A percentile compares a stretch with the other conserved stretches of the same genome.
phyloP scores from a whole-genome alignment of 1,140 invertebrate species.

The Caenorhabditis remanei region DNA sequence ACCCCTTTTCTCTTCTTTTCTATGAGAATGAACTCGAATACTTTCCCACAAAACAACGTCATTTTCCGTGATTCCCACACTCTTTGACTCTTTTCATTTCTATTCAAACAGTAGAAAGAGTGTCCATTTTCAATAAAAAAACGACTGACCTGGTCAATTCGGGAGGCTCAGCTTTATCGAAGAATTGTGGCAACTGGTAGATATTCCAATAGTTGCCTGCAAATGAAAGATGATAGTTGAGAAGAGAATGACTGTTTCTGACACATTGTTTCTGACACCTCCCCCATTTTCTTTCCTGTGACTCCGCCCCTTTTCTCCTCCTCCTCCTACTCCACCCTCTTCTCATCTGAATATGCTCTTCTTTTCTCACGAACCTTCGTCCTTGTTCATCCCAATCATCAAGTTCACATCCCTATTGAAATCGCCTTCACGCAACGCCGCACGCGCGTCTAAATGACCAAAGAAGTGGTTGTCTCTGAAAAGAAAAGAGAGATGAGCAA shows the following conservation, averaged over 20 bases:
- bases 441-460: constrained; percentile 73
- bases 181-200: constrained; percentile 76
- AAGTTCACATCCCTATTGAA: constrained; percentile 75
- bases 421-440: constrained; percentile 71
- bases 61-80: constrained; percentile 16
- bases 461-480: constrained; percentile 75
- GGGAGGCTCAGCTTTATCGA: constrained; percentile 73
- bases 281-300: not conserved
- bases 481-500: not conserved
- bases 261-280: constrained; percentile 45
- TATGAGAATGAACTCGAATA: not conserved
- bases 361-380: constrained; percentile 67
- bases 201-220: constrained; percentile 77
- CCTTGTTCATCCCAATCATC: constrained; percentile 77
- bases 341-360: not conserved
- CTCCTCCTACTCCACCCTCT: constrained; percentile 2
- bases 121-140: not conserved
- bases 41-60: constrained; percentile 36
- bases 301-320: constrained; percentile 1
- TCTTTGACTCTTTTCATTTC: constrained; percentile 31
- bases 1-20: not conserved
- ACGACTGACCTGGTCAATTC: constrained; percentile 63
- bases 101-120: constrained; percentile 12
- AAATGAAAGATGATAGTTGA: constrained; percentile 28
- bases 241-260: constrained; percentile 24